phyloP scores from a whole-genome alignment of 2,888 invertebrate species.

The Scaptomyza cyrtandrae region DNA sequence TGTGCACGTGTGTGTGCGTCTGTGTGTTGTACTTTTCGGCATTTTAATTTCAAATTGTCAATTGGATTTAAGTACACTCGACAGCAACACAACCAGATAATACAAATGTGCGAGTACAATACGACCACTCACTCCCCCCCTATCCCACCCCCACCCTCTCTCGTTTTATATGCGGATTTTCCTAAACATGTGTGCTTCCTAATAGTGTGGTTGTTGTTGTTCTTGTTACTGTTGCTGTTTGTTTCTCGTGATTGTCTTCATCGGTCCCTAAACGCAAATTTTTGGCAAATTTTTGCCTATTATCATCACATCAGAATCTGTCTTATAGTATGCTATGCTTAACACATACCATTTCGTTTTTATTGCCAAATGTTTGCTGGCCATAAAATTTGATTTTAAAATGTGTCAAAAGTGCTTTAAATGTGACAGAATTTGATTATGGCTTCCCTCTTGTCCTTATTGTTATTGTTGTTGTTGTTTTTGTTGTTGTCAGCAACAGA shows the following conservation, averaged over 20 bases:
- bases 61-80: slow-evolving; percentile 77
- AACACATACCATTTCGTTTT: slow-evolving; percentile 28
- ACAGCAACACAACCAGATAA: slow-evolving; percentile 55
- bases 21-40: slow-evolving; percentile 71
- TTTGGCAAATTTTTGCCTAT: slow-evolving; percentile 66
- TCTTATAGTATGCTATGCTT: slow-evolving; percentile 3
- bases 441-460: slow-evolving; percentile 7
- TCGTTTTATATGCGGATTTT: slow-evolving; percentile 26
- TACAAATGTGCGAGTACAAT: slow-evolving; percentile 2
- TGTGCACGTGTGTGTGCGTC: background rate
- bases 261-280: slow-evolving; percentile 69
- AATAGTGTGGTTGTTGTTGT: slow-evolving; percentile 18
- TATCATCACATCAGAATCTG: slow-evolving; percentile 34
- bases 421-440: slow-evolving; percentile 72
- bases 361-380: slow-evolving; percentile 58
- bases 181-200: slow-evolving; percentile 28
- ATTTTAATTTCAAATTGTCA: slow-evolving; percentile 80
- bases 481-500: slow-evolving; percentile 23
- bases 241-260: slow-evolving; percentile 57
- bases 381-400: slow-evolving; percentile 74
- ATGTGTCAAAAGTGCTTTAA: slow-evolving; percentile 76
- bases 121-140: background rate
- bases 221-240: background rate
- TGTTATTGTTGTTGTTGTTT: background rate
- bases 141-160: background rate